Conservation (phyloP, 2,113 vertebrate species). For the Corythaixoides concolor region DNA sequence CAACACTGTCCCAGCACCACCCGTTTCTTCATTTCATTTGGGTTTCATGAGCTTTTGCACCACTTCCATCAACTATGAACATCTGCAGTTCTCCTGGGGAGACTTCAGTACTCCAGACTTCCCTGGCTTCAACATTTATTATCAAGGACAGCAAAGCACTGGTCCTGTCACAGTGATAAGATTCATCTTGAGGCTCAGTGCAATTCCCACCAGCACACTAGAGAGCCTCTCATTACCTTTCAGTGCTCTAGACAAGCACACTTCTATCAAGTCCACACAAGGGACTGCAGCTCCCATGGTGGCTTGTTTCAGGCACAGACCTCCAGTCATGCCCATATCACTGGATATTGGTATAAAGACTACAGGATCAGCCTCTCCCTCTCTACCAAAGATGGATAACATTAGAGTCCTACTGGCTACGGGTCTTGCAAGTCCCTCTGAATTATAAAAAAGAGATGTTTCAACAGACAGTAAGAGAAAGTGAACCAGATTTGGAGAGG, state of each 20-base stretch:
- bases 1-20: rapidly evolving
- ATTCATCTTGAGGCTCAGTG: neutral
- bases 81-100: neutral
- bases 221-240: neutral
- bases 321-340: neutral
- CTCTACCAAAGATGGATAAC: neutral
- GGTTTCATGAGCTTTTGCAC: neutral
- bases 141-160: neutral
- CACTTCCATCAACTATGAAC: neutral
- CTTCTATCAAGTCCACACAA: neutral
- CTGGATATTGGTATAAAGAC: neutral
- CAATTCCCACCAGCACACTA: neutral
- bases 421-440: neutral
- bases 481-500: conserved; percentile 28
- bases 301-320: rapidly evolving
- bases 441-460: conserved; percentile 30
- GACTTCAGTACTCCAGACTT: neutral
- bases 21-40: neutral
- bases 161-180: neutral
- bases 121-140: neutral
- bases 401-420: neutral
- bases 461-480: conserved; percentile 40
- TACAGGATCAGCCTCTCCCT: neutral
- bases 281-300: neutral
- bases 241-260: neutral